Percentiles rank a stretch among this genome's conserved stretches.
These are phyloP conservation scores for Psylliodes chrysocephalus DNA, from an alignment of 2,888 invertebrate genomes.

Conservation along the genomic window DNA sequence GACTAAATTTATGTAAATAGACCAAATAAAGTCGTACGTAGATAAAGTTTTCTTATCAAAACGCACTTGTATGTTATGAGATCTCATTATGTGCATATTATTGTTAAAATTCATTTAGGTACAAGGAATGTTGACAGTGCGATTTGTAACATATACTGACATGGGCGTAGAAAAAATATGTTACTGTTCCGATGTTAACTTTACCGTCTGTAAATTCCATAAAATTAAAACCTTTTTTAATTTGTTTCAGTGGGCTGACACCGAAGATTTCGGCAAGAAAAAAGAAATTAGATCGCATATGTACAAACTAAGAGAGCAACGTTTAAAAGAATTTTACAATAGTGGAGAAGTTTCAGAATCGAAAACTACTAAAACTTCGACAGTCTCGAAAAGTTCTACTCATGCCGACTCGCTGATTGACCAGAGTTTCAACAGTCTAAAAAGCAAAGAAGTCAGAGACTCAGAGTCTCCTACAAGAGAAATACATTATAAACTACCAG, in stretches of 20 bases:
- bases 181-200: too few species aligned
- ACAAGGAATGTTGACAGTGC: too few species aligned
- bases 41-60: too few species aligned
- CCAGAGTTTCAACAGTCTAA: slow-evolving; percentile 81
- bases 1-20: too few species aligned
- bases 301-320: slow-evolving; percentile 84
- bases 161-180: too few species aligned
- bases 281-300: slow-evolving; percentile 88
- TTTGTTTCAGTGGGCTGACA: slow-evolving; percentile 79
- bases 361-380: slow-evolving; percentile 43
- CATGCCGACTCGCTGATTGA: slow-evolving; percentile 79
- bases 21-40: too few species aligned
- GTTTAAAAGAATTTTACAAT: slow-evolving; percentile 79
- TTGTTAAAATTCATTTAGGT: too few species aligned
- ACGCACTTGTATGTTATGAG: too few species aligned
- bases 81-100: too few species aligned
- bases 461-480: slow-evolving; percentile 80
- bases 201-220: too few species aligned
- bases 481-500: slow-evolving; percentile 55
- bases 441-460: slow-evolving; percentile 82
- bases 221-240: too few species aligned
- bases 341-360: slow-evolving; percentile 52
- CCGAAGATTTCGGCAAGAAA: slow-evolving; percentile 86
- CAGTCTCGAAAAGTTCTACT: slow-evolving; percentile 48
- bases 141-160: too few species aligned